Percentiles rank a stretch among this genome's conserved stretches.
phyloP scores from a whole-genome alignment of 2,113 vertebrate genomes.

The Pseudonaja textilis region DNA sequence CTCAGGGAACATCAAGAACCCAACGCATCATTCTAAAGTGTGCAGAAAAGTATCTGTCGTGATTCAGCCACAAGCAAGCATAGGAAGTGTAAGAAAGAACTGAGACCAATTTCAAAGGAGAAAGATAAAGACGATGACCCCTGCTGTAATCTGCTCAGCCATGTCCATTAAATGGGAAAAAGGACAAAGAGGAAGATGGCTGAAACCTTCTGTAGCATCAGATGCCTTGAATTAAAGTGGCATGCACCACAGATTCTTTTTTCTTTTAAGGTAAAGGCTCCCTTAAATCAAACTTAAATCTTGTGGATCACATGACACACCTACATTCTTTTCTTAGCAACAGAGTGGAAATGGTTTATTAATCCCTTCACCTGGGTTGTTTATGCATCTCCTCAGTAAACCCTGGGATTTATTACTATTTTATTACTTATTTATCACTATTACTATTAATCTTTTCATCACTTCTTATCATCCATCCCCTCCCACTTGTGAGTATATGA shows the following conservation, averaged over 20 bases:
- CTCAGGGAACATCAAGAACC: background rate
- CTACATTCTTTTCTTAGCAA: background rate
- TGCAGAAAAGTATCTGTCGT: background rate
- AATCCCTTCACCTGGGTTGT: background rate
- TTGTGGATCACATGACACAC: background rate
- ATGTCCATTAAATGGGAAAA: background rate
- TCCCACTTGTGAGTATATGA: too few species aligned
- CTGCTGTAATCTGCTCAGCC: background rate
- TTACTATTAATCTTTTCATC: too few species aligned
- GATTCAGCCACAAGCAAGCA: background rate
- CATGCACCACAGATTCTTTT: conserved; percentile 68
- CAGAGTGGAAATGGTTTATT: background rate
- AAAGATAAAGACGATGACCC: background rate
- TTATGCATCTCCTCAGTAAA: background rate
- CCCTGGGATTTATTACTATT: background rate
- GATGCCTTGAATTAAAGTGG: background rate
- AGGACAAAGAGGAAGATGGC: background rate
- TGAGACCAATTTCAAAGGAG: background rate
- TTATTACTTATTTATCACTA: too few species aligned
- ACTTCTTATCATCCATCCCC: too few species aligned
- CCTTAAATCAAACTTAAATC: background rate
- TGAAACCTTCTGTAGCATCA: background rate
- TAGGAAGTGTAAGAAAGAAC: background rate
- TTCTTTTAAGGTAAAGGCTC: conserved; percentile 53
- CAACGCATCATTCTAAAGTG: background rate